Base-by-base conservation (phyloP, 2,888 invertebrate species). In the Dysmachus trigonus region DNA sequence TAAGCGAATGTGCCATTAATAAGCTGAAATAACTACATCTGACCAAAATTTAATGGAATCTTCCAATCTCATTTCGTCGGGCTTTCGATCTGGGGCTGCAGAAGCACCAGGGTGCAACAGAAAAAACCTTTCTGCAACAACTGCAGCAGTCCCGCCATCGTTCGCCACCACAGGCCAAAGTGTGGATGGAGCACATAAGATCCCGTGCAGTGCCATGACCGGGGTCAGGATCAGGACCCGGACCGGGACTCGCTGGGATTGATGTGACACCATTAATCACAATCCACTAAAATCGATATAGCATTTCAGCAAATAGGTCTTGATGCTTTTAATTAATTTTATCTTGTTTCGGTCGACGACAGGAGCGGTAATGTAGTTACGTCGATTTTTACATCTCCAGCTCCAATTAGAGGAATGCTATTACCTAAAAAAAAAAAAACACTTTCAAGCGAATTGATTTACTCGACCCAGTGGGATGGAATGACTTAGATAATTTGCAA, bases 191-290 rank as follows among this genome's bases (percentile, higher is more conserved):
- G 38, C 10, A 22, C 22, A 76, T 76, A 38, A 76, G 38, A n/a
- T 76, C 18, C 33, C n/a, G 76, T 38, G 76, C 76, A 15, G 33
- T 72, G 62, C 38, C 33, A 31, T 31, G 30, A 33, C 35, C 73
- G 31, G 5, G 72, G 31, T n/a, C 74, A 33, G 18, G 72, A 30
- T n/a, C 74, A 33, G 18, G 31, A 13, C 22, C 18, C 13, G 30
- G 30, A 18, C 38, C 76, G 33, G 38, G 76, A 76, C 76, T 22
- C 35, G 18, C 38, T 38, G 38, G 76, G 41, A 76, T 41, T 76
- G 76, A 76, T 76, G 76, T 76, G 76, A 76, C 76, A 35, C 76
- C 76, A 76, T 76, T 76, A 76, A 76, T 76, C 22, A 35, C 76
- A 35, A 76, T 76, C 76, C 35, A 76, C 76, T 76, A 41, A 76